Conservation (phyloP, 2,113 vertebrate species). For the Colaptes auratus region DNA sequence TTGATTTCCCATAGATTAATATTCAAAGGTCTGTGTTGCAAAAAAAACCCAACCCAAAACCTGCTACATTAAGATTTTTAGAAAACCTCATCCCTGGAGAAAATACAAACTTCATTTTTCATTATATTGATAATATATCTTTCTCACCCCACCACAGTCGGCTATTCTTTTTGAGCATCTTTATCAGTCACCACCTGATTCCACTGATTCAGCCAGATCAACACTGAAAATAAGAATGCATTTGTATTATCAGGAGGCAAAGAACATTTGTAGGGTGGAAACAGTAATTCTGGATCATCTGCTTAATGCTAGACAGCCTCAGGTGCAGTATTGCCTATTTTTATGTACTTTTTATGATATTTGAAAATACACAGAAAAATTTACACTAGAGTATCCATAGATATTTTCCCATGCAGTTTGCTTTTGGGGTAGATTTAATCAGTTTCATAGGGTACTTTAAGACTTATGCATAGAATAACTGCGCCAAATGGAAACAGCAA, state of each 20-base stretch:
- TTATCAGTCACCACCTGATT: neutral
- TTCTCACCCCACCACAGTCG: too few species aligned
- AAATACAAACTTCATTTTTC: neutral
- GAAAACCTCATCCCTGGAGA: neutral
- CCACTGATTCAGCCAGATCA: neutral
- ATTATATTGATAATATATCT: neutral
- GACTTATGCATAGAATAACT: neutral
- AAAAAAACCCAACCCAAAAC: neutral
- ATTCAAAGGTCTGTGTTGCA: neutral
- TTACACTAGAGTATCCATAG: neutral
- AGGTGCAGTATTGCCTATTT: neutral
- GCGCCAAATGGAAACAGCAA: neutral
- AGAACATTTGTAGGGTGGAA: neutral
- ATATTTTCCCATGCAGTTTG: conserved; percentile 22
- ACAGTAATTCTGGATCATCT: conserved; percentile 4
- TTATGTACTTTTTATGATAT: conserved; percentile 2
- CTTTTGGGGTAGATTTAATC: neutral
- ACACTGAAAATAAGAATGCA: neutral
- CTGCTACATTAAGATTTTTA: neutral
- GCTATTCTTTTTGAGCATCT: neutral
- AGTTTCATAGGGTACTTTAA: conserved; percentile 8
- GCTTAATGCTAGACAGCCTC: conserved; percentile 22
- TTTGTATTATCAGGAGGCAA: neutral
- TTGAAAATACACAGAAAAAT: neutral
- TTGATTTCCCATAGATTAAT: neutral